These are phyloP conservation scores for Zaprionus lachaisei DNA, from an alignment of 1,140 invertebrate genomes.

Conservation along the genomic window DNA sequence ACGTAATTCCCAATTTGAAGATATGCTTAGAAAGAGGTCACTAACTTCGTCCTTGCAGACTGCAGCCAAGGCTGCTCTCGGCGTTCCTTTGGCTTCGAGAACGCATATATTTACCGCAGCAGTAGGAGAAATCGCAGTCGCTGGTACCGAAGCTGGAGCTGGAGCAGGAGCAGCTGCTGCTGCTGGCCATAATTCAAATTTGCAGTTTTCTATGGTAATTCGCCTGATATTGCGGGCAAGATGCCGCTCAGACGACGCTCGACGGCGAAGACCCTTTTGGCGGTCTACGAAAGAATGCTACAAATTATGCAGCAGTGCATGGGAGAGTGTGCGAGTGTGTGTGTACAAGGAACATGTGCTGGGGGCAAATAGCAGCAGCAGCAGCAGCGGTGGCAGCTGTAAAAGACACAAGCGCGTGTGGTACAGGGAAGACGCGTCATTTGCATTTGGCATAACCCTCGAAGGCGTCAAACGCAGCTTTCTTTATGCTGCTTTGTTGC, in stretches of 20 bases:
- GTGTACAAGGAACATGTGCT: constrained; percentile 19
- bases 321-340: neutral
- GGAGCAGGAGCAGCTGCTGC: constrained; percentile 43
- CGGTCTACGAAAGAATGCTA: constrained; percentile 53
- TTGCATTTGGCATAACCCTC: constrained; percentile 75
- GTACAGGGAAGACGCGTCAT: constrained; percentile 61
- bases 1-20: too few relatives aligned
- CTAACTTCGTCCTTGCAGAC: neutral
- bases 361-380: constrained; percentile 14
- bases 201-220: constrained; percentile 83
- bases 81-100: constrained; percentile 16
- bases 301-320: constrained; percentile 63
- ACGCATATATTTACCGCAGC: constrained; percentile 28
- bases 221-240: constrained; percentile 64
- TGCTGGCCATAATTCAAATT: constrained; percentile 79
- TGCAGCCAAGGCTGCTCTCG: neutral
- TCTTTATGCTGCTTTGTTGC: constrained; percentile 18
- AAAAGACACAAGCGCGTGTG: constrained; percentile 58
- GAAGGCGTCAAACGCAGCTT: constrained; percentile 59
- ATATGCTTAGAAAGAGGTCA: neutral
- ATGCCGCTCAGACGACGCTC: constrained; percentile 33
- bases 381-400: constrained; percentile 20
- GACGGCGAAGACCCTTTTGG: constrained; percentile 23
- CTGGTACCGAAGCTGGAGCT: constrained; percentile 33
- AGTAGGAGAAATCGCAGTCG: neutral